Base-by-base conservation (phyloP, 2,888 invertebrate genomes). In the Ophion slaviceki region DNA sequence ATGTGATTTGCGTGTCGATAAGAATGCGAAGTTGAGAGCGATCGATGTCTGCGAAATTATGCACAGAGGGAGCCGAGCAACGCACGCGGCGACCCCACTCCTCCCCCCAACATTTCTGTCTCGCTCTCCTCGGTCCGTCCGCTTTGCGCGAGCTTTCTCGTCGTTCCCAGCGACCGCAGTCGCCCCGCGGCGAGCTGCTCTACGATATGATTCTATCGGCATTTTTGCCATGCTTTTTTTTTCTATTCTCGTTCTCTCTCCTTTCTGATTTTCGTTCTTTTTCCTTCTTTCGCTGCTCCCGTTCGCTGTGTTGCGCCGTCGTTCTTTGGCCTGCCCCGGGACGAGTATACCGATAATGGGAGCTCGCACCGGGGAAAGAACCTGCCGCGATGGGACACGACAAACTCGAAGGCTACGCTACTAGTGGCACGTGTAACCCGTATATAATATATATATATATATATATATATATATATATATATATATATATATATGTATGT, bases 251-350 rank as follows among this genome's bases (percentile, higher is more conserved):
- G 17, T 47, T 45, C 61, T 20, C 8, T 28, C 45, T 70, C 45
- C 1, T 40, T 61, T 78, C 24, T 57, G 72, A 40, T 75, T 66
- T 57, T 77, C 74, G 80, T 72, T 80, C 71, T 72, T 47, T 77
- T 75, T 47, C 40, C 67, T 61, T 72, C 76, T 86, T 53, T 72
- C 82, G 66, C 79, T 83, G 40, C 40, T 59, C 71, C 71, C 40
- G 59, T n/a, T 66, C 28, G 28, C 47, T 76, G 40, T 76, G 40
- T 40, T 40, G 32, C 40, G 36, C 28, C 61, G 59, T 68, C 59
- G n/a, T 66, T 24, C 71, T 32, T 40, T 8, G 40, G 40, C 40
- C 40, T 40, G 40, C 40, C 8, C 40, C 40, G 40, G 5, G 40
- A 40, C 40, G 36, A 75, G 47, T 40, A 20, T 57, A 53, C 40